A percentile compares a stretch with the other conserved stretches of the same genome.
phyloP scores from a whole-genome alignment of 1,140 invertebrate species.

The Orussus abietinus region DNA sequence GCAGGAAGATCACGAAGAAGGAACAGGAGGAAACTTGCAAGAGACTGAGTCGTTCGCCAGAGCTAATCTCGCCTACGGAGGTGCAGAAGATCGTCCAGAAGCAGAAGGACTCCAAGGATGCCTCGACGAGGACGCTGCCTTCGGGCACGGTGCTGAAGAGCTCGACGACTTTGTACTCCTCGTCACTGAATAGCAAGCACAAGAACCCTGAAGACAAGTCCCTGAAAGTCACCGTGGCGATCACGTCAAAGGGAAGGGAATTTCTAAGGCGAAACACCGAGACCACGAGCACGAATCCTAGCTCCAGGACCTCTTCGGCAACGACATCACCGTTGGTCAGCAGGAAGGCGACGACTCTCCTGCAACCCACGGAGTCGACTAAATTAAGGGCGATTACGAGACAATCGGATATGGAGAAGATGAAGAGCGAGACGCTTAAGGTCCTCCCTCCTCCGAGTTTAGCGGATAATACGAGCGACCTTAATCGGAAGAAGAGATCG shows the following conservation, averaged over 20 bases:
- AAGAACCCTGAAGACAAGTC: slow-evolving; percentile 46
- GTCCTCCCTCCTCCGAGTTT: neutral
- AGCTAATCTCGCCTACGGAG: slow-evolving; percentile 58
- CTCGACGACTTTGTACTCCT: slow-evolving; percentile 42
- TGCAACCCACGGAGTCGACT: neutral
- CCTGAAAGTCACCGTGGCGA: slow-evolving; percentile 46
- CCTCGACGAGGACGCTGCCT: slow-evolving; percentile 17
- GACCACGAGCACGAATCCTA: slow-evolving; percentile 12
- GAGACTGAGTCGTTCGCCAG: slow-evolving; percentile 47
- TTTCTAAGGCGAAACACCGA: slow-evolving; percentile 34
- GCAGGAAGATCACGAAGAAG: slow-evolving; percentile 26
- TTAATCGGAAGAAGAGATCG: slow-evolving; percentile 21
- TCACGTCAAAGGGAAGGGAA: slow-evolving; percentile 52
- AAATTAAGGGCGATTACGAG: neutral
- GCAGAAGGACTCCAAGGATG: slow-evolving; percentile 26
- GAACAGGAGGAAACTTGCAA: slow-evolving; percentile 35
- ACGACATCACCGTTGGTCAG: slow-evolving; percentile 19
- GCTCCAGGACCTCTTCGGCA: slow-evolving; percentile 21
- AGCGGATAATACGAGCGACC: slow-evolving; percentile 12
- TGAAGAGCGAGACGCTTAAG: neutral
- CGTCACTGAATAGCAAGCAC: slow-evolving; percentile 27
- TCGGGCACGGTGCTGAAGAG: slow-evolving; percentile 44
- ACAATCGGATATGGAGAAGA: neutral
- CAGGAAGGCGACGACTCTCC: slow-evolving; percentile 4
- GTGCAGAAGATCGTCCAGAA: slow-evolving; percentile 57